These are phyloP conservation scores for Hydropotes inermis DNA, from an alignment of 2,113 vertebrate species.

Conservation along the genomic window DNA sequence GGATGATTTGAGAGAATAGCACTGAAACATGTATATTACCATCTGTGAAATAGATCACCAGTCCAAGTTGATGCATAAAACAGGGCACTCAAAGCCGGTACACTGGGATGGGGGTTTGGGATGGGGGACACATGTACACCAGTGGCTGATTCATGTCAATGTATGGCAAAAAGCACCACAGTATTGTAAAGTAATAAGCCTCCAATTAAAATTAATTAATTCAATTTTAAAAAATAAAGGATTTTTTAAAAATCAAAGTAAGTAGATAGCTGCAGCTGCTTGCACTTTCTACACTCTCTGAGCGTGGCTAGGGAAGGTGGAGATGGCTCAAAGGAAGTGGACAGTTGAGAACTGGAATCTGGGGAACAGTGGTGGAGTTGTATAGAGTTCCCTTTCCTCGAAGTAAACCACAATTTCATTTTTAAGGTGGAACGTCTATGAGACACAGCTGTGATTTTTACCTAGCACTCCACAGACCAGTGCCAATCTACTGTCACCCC, in stretches of 20 bases:
- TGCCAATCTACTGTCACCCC: background rate
- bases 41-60: background rate
- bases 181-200: background rate
- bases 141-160: background rate
- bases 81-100: background rate
- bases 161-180: background rate
- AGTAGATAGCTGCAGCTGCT: background rate
- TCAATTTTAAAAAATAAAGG: background rate
- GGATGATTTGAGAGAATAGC: background rate
- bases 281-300: background rate
- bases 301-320: too few relatives aligned
- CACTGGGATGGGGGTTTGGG: rapidly evolving
- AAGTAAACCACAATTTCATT: background rate
- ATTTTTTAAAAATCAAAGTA: background rate
- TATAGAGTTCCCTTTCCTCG: background rate
- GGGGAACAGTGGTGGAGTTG: too few relatives aligned
- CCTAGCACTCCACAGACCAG: background rate
- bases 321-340: background rate
- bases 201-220: background rate
- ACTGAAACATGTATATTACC: background rate
- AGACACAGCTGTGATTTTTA: background rate
- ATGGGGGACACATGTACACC: background rate
- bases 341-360: too few relatives aligned
- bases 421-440: slow-evolving; percentile 10
- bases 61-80: background rate